Percentiles rank a stretch among this genome's conserved stretches.
These are phyloP conservation scores for Gymnarchus niloticus DNA, from an alignment of 2,113 vertebrate species.

Conservation along the genomic window DNA sequence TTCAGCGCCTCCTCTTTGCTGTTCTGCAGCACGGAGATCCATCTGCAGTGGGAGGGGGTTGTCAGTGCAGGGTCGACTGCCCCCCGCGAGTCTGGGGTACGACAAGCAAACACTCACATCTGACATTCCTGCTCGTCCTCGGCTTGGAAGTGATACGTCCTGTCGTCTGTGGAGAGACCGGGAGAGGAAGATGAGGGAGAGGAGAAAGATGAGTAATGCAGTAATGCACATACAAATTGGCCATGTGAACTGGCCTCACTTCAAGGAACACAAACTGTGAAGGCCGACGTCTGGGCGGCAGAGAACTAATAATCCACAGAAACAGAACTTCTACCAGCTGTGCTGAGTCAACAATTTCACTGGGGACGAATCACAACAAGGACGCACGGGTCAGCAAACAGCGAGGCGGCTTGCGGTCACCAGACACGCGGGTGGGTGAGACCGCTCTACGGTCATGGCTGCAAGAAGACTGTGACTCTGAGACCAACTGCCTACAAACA, in stretches of 20 bases:
- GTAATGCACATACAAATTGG: background rate
- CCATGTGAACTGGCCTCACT: background rate
- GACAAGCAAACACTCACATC: slow-evolving; percentile 58
- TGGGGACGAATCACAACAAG: background rate
- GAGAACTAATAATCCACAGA: too few relatives aligned
- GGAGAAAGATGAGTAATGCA: background rate
- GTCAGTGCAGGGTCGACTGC: slow-evolving; percentile 16
- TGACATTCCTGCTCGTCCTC: slow-evolving; percentile 75
- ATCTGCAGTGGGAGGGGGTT: slow-evolving; percentile 59
- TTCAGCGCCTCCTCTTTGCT: slow-evolving; percentile 97
- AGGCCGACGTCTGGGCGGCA: too few relatives aligned
- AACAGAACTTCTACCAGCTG: too few relatives aligned
- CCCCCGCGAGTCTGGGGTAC: slow-evolving; percentile 4
- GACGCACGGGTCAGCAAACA: background rate
- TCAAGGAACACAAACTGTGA: background rate
- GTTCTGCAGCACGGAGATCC: slow-evolving; percentile 98
- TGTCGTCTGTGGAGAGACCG: slow-evolving; percentile 53
- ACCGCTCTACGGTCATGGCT: background rate
- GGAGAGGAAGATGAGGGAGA: background rate
- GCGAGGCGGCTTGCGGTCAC: background rate
- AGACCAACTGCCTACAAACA: background rate
- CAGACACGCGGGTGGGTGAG: background rate
- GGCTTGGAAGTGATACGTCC: slow-evolving; percentile 75
- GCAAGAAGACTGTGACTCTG: background rate
- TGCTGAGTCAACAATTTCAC: background rate